A percentile compares a stretch with the other conserved stretches of the same genome.
Evolutionary conservation across 1,140 invertebrate species (phyloP).

Genomic region (Cydia amplana): DNA sequence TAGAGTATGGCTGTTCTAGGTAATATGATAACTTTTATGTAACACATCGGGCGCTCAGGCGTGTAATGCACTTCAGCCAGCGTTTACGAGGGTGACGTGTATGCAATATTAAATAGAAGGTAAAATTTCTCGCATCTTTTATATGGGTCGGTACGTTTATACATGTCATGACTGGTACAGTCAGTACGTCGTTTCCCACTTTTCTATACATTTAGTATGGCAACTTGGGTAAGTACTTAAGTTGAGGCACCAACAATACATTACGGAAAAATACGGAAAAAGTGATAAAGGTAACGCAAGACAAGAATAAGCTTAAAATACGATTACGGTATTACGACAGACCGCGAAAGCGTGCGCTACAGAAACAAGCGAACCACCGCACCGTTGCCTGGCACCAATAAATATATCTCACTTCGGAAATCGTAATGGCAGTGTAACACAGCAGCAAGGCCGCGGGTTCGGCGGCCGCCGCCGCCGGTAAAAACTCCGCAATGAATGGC

Average conservation of each 20-base stretch:
- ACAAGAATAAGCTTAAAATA: background rate
- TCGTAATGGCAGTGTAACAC: constrained; percentile 51
- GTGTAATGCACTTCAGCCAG: background rate
- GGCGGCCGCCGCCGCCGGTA: constrained; percentile 60
- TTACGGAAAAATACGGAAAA: background rate
- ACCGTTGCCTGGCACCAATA: constrained; percentile 10
- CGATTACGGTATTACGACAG: constrained; percentile 14
- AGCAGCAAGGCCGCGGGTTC: constrained; percentile 66
- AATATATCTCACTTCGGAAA: constrained; percentile 22
- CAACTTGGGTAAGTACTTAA: too few relatives aligned
- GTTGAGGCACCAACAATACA: too few relatives aligned
- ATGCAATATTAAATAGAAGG: constrained; percentile 11
- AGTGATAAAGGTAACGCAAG: background rate
- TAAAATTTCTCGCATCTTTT: background rate
- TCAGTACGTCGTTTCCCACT: too few relatives aligned
- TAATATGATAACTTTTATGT: constrained; percentile 14
- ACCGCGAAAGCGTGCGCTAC: background rate
- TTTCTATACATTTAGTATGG: too few relatives aligned
- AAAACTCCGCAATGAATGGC: constrained; percentile 68
- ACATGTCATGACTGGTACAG: background rate
- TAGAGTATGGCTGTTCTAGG: too few relatives aligned
- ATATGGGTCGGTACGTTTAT: background rate
- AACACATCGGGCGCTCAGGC: constrained; percentile 8
- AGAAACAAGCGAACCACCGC: background rate
- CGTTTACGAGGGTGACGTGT: constrained; percentile 1